A percentile compares a stretch with the other conserved stretches of the same genome.
Conservation (phyloP, 2,888 invertebrate genomes). For the Argyresthia albistria region DNA sequence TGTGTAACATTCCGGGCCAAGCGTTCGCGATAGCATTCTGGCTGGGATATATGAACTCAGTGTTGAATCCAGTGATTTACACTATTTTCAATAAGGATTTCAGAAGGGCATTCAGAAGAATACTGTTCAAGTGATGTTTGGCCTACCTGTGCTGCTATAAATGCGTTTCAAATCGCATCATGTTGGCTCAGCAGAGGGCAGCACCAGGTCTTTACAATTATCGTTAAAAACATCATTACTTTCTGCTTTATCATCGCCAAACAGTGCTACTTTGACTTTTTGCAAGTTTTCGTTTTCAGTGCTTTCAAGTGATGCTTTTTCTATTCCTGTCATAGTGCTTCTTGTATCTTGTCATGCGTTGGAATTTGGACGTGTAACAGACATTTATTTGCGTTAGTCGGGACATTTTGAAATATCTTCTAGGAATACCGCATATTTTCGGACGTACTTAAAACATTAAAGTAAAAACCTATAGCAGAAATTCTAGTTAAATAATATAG, state of each 20-base stretch:
- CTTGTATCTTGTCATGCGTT: too few relatives aligned
- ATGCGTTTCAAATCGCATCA: slow-evolving; percentile 77
- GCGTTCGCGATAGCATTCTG: slow-evolving; percentile 96
- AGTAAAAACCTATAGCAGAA: too few relatives aligned
- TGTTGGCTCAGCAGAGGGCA: slow-evolving; percentile 75
- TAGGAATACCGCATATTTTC: neutral
- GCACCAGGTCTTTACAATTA: slow-evolving; percentile 33
- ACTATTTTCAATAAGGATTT: slow-evolving; percentile 99
- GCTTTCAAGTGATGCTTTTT: neutral
- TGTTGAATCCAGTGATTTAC: slow-evolving; percentile 95
- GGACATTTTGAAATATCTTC: neutral
- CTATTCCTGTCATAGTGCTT: too few relatives aligned
- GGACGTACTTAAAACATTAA: neutral
- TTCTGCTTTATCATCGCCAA: neutral
- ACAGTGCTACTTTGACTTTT: neutral
- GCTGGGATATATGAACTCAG: slow-evolving; percentile 98
- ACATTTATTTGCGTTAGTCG: too few relatives aligned
- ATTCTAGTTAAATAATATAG: too few relatives aligned
- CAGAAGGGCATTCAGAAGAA: slow-evolving; percentile 93
- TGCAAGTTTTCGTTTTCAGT: neutral
- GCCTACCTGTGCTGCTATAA: slow-evolving; percentile 87
- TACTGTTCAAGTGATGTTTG: slow-evolving; percentile 96
- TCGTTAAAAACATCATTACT: slow-evolving; percentile 1
- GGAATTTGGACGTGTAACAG: too few relatives aligned
- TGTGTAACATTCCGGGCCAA: slow-evolving; percentile 83